Base-by-base conservation (phyloP, 2,113 vertebrate species). In the Dicerorhinus sumatrensis region DNA sequence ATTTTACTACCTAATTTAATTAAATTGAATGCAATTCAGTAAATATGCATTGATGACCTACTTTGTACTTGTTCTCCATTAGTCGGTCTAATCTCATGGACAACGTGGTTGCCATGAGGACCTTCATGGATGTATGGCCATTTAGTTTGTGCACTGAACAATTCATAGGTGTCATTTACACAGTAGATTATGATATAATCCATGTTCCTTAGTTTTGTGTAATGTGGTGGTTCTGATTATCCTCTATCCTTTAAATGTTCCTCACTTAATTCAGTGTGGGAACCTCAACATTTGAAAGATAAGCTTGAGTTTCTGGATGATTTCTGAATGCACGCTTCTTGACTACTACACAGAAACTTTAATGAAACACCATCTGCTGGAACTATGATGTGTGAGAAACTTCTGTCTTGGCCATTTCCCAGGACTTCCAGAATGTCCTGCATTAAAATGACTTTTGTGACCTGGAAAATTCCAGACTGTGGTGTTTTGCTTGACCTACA, bases 121-220 rank as follows among this genome's bases (percentile, higher is more conserved):
- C 6, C 36, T 20, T 89, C 42, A 13, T 10, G 0, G 18, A 69
- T 25, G 7, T n/a, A 17, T 0, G 1, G 11, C 11, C 11, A 42
- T 72, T 76, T 84, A 60, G 17, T 29, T 31, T 79, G 51, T 65
- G 16, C 58, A 63, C 21, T 58, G 27, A 51, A 58, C 14, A 69
- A 62, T 7, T 25, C 11, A 33, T 4, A 12, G 5, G 14, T 25
- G 0, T 9, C 56, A 6, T 56, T 88, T 69, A 7, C 5, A 42
- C 69, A 51, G 21, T 4, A 75, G 36, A 21, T 56, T 56, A 36
- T 62, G 11, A 62, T 29, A 33, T 17, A 42, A 84, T 72, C 56
- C 36, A 27, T 46, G 4, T 42, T 42, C 11, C 29, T 82, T 87
- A 17, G 8, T 69, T 83, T 83, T 42, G 27, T 48, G 62, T 73